These are phyloP conservation scores for Stenurella melanura DNA, from an alignment of 2,888 invertebrate genomes.

Conservation along the genomic window DNA sequence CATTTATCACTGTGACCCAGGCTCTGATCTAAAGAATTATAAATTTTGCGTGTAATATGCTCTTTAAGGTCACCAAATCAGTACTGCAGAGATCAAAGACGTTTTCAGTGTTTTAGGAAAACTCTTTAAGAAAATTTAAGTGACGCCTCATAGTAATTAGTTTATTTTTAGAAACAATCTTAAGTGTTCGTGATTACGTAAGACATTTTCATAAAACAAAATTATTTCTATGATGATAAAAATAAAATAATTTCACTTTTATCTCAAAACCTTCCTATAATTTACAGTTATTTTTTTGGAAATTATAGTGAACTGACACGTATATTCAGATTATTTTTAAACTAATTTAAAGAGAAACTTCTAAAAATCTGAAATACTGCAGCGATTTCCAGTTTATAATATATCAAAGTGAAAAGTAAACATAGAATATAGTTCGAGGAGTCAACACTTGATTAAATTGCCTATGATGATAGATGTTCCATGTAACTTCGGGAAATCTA, in stretches of 20 bases:
- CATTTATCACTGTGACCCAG: too few species aligned
- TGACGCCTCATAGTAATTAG: background rate
- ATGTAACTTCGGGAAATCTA: conserved; percentile 5
- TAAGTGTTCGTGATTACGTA: background rate
- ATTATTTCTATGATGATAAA: background rate
- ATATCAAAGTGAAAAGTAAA: conserved; percentile 7
- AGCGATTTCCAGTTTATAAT: background rate
- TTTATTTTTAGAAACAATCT: background rate
- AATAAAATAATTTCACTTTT: background rate
- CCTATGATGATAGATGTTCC: conserved; percentile 1
- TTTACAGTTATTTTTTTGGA: background rate
- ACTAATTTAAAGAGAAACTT: background rate
- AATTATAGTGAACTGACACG: background rate
- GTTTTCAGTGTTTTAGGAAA: too few species aligned
- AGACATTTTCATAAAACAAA: background rate
- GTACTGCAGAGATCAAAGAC: too few species aligned
- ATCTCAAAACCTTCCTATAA: background rate
- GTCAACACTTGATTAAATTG: conserved; percentile 7
- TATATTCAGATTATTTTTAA: background rate
- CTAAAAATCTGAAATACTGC: background rate
- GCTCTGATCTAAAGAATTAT: too few species aligned
- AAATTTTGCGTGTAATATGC: too few species aligned
- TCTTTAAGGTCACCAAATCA: too few species aligned
- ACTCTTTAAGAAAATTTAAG: too few species aligned
- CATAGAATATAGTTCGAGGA: conserved; percentile 1